Evolutionary conservation across 64 coral and sea anemone species (phyloP), one percentile per base, ranked within the genome.

Genomic region (Cladopsammia gracilis): DNA sequence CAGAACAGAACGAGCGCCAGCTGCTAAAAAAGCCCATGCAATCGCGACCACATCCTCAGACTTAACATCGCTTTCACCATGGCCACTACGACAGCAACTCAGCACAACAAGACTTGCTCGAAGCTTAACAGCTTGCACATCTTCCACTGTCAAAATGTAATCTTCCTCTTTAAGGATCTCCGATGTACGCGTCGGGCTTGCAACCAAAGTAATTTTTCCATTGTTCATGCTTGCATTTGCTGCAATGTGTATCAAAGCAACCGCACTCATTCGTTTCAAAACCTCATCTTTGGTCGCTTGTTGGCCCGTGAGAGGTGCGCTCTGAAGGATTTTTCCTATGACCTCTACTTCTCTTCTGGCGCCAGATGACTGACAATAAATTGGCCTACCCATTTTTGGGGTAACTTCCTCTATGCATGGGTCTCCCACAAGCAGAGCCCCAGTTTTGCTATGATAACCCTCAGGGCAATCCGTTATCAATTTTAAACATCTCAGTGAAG

Each of bases 51-150:
- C 49, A 5, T 6, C 14, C 48, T 48, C 76, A 20, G 48, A 18
- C 59, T 53, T 75, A n/a, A 77, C 77, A 7, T 68, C 53, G 25
- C 73, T 72, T 61, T 74, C 34, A 34, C 34, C 34, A 34, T 34
- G 74, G n/a, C 73, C 88, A 62, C 73, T 90, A 15, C 67, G 45
- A 79, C 72, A 61, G 25, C 71, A 76, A 23, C 72, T 90, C 43
- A 90, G 45, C n/a, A 90, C 88, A 78, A 90, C 88, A 10, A 90
- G 59, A 34, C 60, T 26, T 3, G 88, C 88, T 23, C 61, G 88
- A 10, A 76, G 12, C 15, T 58, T 53, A 34, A 19, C 51, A 42
- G 76, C 88, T 68, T 90, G 75, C 4, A 90, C 16, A 10, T 90
- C 88, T 14, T 64, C 22, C 25, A 78, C 77, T 4, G 73, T 78